Percentiles rank a stretch among this genome's conserved stretches.
Conservation (phyloP, 2,797 vertebrate genomes). For the Philypnodon macrostomus region DNA sequence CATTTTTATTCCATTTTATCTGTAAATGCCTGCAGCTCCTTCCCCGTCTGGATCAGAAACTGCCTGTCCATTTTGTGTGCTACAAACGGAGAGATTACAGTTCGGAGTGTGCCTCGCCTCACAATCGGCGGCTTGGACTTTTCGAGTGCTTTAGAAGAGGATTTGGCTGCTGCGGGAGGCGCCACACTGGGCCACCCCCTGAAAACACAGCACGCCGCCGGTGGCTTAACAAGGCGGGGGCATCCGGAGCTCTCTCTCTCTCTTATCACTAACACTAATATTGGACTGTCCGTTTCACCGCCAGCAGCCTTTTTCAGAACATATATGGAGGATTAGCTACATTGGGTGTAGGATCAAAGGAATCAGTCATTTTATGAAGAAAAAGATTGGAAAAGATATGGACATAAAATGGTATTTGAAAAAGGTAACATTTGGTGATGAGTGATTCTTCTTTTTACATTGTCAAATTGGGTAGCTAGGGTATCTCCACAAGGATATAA, state of each 20-base stretch:
- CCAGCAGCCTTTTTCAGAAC: background rate
- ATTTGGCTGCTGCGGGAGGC: constrained; percentile 44
- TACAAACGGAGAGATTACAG: constrained; percentile 42
- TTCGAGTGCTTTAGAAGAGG: constrained; percentile 30
- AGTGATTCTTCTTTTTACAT: no score
- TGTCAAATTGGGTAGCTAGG: no score
- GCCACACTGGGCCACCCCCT: constrained; percentile 23
- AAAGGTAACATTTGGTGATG: no score
- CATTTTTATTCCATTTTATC: constrained; percentile 47
- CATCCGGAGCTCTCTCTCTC: constrained; percentile 21
- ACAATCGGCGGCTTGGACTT: constrained; percentile 30
- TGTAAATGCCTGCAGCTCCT: constrained; percentile 41
- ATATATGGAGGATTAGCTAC: constrained; percentile 3
- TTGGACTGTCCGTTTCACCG: constrained; percentile 13
- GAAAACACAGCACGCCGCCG: constrained; percentile 41
- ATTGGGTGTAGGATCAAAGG: background rate
- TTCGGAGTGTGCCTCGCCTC: constrained; percentile 36
- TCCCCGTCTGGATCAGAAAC: constrained; percentile 45
- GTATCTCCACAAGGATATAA: no score
- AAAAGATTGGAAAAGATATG: background rate
- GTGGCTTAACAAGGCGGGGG: constrained; percentile 25
- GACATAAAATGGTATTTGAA: no score
- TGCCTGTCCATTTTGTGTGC: constrained; percentile 39
- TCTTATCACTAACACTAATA: constrained; percentile 16
- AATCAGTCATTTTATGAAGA: background rate